These are phyloP conservation scores for Conus ventricosus DNA, from an alignment of 1,140 invertebrate species.

Conservation along the genomic window DNA sequence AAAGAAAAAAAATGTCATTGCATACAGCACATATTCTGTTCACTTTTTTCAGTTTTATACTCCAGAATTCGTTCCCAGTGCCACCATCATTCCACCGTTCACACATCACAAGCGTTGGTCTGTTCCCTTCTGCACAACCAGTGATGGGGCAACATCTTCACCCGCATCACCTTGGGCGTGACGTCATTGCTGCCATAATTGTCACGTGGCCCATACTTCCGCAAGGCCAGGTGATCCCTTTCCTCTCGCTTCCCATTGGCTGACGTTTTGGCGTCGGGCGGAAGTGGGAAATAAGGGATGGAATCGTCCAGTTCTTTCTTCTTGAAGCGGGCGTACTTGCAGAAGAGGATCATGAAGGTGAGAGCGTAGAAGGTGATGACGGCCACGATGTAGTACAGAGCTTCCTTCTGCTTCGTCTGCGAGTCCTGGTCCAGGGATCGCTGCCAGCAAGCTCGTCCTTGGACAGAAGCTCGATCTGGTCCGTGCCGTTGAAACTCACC, in stretches of 20 bases:
- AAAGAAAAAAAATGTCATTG: not conserved
- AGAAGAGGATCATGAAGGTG: slow-evolving; percentile 26
- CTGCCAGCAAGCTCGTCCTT: not conserved
- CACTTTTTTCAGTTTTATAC: not conserved
- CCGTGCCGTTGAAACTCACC: slow-evolving; percentile 12
- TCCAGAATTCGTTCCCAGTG: not conserved
- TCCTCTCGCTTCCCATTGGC: not conserved
- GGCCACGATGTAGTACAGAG: slow-evolving; percentile 34
- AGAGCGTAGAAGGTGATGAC: slow-evolving; percentile 37
- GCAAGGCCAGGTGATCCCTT: not conserved
- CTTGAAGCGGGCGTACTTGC: slow-evolving; percentile 35
- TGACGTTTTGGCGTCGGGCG: not conserved
- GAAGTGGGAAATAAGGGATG: slow-evolving; percentile 17
- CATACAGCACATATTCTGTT: not conserved
- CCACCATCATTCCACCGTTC: not conserved
- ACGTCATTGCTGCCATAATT: slow-evolving; percentile 25
- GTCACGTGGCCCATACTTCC: not conserved
- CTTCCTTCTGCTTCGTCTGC: slow-evolving; percentile 27
- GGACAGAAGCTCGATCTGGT: not conserved
- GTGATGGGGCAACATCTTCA: slow-evolving; percentile 12
- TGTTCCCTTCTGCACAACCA: slow-evolving; percentile 9
- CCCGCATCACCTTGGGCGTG: slow-evolving; percentile 25
- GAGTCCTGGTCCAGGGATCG: not conserved
- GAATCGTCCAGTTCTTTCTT: slow-evolving; percentile 32
- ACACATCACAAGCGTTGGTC: slow-evolving; percentile 32